Base-by-base conservation (phyloP, 2,797 vertebrate species). In the Acanthurus leucopareius region DNA sequence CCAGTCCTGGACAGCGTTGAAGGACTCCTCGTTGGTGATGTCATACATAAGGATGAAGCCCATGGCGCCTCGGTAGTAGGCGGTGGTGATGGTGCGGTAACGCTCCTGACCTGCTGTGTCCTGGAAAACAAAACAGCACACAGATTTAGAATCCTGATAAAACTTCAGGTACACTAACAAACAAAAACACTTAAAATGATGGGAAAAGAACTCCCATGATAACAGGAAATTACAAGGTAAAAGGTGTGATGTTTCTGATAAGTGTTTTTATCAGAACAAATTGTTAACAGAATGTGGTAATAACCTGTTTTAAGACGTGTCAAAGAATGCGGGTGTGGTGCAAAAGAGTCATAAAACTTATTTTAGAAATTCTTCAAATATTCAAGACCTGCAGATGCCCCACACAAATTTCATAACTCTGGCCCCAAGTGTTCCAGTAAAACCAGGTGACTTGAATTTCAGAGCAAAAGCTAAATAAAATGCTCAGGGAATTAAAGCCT, bases 31-130 rank as follows among this genome's bases (percentile, higher is more conserved):
- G 0, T 99, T 99, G 89, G 98, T 99, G 94, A 99, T 99, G 91
- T 99, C 98, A 6, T 99, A 99, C 98, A 99, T 99, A 77, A 99
- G 97, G 91, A 99, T 99, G 93, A 99, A 99, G 88, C 98, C 98
- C 98, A 99, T 99, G 83, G 98, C 97, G 0, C 98, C 98, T 3
- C 97, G 93, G 93, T 99, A 99, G 85, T 99, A 99, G 51, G 98
- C 98, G 0, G 98, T 99, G 87, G 98, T 99, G 94, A 99, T 99
- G 83, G 98, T 99, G 68, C 97, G 94, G 93, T 99, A 99, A 56
- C 98, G 95, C 83, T 99, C 98, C 90, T 99, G 98, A 1, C 97
- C 97, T 0, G 98, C 97, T 0, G 98, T 99, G 92, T 99, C 98
- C 97, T 99, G 87, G 0, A 57, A 42, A 57, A 61, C 25, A 52